phyloP scores from a whole-genome alignment of 53 echinoderm and acorn worm genomes.

The Arbacia lixula region DNA sequence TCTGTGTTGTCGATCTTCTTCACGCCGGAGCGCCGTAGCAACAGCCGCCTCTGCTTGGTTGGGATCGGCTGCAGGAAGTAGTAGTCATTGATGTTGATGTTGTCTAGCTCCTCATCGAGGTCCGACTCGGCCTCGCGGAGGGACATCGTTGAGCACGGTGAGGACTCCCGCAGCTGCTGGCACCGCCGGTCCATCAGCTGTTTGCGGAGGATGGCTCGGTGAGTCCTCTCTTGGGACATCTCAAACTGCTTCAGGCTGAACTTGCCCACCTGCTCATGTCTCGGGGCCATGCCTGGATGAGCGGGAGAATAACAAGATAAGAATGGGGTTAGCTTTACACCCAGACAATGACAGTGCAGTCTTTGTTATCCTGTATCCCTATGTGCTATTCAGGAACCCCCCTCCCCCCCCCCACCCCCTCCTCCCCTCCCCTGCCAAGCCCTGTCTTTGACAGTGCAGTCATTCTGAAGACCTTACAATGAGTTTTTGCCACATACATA shows the following conservation, averaged over 20 bases:
- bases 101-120: slow-evolving; percentile 86
- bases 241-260: slow-evolving; percentile 81
- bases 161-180: slow-evolving; percentile 75
- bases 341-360: too few relatives aligned
- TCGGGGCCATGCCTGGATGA: slow-evolving; percentile 78
- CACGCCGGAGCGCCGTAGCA: slow-evolving; percentile 86
- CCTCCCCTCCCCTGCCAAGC: too few relatives aligned
- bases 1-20: slow-evolving; percentile 97
- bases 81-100: slow-evolving; percentile 88
- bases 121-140: slow-evolving; percentile 71
- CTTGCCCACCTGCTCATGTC: slow-evolving; percentile 76
- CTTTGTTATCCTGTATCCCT: too few relatives aligned
- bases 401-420: too few relatives aligned
- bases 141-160: slow-evolving; percentile 40
- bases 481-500: too few relatives aligned
- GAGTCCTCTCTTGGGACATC: slow-evolving; percentile 75
- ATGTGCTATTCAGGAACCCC: too few relatives aligned
- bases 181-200: slow-evolving; percentile 84
- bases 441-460: too few relatives aligned
- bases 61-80: slow-evolving; percentile 98
- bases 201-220: slow-evolving; percentile 75
- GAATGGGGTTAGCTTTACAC: too few relatives aligned
- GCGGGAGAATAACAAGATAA: not conserved
- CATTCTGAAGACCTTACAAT: too few relatives aligned
- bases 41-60: slow-evolving; percentile 84